A percentile compares a stretch with the other conserved stretches of the same genome.
Conservation (phyloP, 2,888 invertebrate species). For the Hydropsyche betteni region DNA sequence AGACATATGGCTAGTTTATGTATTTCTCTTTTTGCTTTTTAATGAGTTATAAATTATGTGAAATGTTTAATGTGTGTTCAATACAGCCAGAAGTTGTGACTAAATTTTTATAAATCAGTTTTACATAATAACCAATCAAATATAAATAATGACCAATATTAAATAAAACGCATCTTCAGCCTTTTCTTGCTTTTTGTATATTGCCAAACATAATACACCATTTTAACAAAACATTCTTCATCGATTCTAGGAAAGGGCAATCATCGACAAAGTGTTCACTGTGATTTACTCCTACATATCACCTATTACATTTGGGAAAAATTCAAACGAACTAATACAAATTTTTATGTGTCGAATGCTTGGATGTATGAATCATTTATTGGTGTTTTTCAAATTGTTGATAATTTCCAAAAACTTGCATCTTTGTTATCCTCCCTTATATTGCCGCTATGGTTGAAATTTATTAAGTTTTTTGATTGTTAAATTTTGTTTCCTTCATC, state of each 20-base stretch:
- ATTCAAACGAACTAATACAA: conserved; percentile 11
- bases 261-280: conserved; percentile 50
- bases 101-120: no score
- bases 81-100: no score
- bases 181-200: background rate
- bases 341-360: no score
- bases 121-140: no score
- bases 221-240: conserved; percentile 49
- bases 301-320: conserved; percentile 15
- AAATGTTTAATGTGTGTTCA: no score
- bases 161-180: background rate
- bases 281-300: conserved; percentile 35
- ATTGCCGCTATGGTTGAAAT: background rate
- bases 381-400: no score
- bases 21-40: no score
- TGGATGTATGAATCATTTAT: no score
- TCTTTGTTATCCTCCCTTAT: background rate
- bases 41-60: no score
- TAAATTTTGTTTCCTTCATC: background rate
- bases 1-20: no score
- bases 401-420: background rate
- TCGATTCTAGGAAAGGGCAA: conserved; percentile 51
- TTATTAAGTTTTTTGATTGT: conserved; percentile 1
- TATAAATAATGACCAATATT: no score
- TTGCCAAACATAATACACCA: background rate